Conservation (phyloP, 1,140 invertebrate genomes). For the Neodiprion fabricii region DNA sequence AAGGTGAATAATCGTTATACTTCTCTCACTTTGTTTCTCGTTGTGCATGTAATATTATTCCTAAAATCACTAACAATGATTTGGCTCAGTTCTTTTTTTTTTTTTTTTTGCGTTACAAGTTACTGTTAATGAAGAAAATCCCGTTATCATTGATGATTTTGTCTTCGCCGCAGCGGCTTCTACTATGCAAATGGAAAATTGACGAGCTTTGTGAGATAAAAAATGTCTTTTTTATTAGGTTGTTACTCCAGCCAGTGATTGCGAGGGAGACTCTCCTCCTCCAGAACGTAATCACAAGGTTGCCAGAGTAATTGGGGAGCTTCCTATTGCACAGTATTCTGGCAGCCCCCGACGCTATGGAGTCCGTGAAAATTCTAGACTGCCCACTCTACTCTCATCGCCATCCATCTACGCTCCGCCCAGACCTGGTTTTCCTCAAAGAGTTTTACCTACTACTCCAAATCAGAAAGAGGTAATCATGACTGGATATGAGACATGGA, state of each 20-base stretch:
- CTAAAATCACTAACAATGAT: no score
- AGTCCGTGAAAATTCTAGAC: slow-evolving; percentile 64
- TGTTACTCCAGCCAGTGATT: slow-evolving; percentile 60
- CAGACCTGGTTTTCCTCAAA: slow-evolving; percentile 76
- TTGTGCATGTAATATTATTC: no score
- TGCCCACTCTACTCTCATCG: slow-evolving; percentile 68
- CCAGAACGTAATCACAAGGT: slow-evolving; percentile 67
- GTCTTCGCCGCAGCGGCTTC: no score
- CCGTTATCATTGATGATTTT: no score
- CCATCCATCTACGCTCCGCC: slow-evolving; percentile 70
- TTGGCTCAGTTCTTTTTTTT: no score
- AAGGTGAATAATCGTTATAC: slow-evolving; percentile 48
- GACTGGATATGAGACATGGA: not conserved
- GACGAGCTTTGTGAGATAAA: not conserved
- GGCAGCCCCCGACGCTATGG: slow-evolving; percentile 89
- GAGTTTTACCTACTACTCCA: slow-evolving; percentile 62
- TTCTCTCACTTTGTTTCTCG: no score
- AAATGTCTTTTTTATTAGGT: slow-evolving; percentile 44
- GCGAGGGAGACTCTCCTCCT: slow-evolving; percentile 60
- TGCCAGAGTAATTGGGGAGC: slow-evolving; percentile 82
- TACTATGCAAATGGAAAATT: no score
- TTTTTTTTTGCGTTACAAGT: no score
- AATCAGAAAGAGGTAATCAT: slow-evolving; percentile 54
- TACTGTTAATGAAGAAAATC: no score
- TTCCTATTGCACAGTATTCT: slow-evolving; percentile 90